Evolutionary conservation across 64 coral and sea anemone genomes (phyloP).

Genomic region (Anthopleura sola): DNA sequence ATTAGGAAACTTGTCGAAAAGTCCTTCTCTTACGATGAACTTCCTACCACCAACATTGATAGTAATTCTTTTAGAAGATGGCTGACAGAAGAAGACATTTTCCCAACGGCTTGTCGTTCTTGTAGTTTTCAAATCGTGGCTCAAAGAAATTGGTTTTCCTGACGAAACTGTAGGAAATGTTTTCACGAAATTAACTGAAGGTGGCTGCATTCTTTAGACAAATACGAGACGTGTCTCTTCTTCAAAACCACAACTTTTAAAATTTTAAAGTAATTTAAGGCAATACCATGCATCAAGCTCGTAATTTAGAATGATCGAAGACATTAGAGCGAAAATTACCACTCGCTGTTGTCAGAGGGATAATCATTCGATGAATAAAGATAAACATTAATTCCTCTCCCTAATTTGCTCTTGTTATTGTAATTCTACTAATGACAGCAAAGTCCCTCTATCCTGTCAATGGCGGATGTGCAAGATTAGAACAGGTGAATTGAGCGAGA

Average conservation of each 20-base stretch:
- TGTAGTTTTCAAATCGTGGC: background rate
- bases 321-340: too few relatives aligned
- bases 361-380: too few relatives aligned
- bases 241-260: background rate
- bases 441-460: too few relatives aligned
- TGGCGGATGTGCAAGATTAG: too few relatives aligned
- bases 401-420: too few relatives aligned
- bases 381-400: too few relatives aligned
- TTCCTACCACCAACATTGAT: constrained; percentile 23
- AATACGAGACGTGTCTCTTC: background rate
- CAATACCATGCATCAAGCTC: too few relatives aligned
- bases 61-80: background rate
- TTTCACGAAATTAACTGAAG: background rate
- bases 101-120: background rate
- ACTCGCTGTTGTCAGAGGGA: too few relatives aligned
- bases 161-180: background rate
- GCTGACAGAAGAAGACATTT: background rate
- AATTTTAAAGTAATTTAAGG: background rate
- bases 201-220: background rate
- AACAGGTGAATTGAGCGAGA: too few relatives aligned
- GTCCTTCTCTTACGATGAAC: background rate
- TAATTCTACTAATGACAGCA: too few relatives aligned
- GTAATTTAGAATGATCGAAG: too few relatives aligned
- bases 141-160: background rate
- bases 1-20: constrained; percentile 28